These are phyloP conservation scores for Rhinophrynus dorsalis DNA, from an alignment of 2,797 vertebrate species.

Conservation along the genomic window DNA sequence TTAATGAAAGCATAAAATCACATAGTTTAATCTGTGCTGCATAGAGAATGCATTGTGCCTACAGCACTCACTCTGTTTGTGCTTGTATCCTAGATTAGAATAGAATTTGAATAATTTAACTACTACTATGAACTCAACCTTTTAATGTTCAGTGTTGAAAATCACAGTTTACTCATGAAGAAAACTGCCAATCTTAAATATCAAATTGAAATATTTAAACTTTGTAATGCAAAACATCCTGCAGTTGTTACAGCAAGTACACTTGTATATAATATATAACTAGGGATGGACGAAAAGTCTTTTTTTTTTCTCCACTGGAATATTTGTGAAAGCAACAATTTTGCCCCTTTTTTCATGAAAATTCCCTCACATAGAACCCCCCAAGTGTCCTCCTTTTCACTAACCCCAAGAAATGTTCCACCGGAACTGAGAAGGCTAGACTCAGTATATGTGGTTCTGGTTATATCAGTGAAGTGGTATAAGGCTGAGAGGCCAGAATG, in stretches of 20 bases:
- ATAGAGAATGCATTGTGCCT: slow-evolving; percentile 46
- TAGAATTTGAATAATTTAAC: slow-evolving; percentile 51
- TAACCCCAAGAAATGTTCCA: too few relatives aligned
- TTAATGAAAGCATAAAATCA: slow-evolving; percentile 51
- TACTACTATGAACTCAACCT: slow-evolving; percentile 47
- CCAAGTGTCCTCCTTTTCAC: too few relatives aligned
- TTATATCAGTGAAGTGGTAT: too few relatives aligned
- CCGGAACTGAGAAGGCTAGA: too few relatives aligned
- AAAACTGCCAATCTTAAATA: slow-evolving; percentile 17
- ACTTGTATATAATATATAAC: background rate
- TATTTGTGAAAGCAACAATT: too few relatives aligned
- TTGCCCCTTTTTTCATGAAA: too few relatives aligned
- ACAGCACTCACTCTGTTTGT: slow-evolving; percentile 42
- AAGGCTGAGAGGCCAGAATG: too few relatives aligned
- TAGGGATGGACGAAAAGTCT: too few relatives aligned
- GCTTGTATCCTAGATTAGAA: slow-evolving; percentile 41
- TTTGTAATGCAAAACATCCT: slow-evolving; percentile 11
- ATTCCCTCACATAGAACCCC: too few relatives aligned
- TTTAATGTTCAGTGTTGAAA: slow-evolving; percentile 36
- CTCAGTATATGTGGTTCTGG: too few relatives aligned
- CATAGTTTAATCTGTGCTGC: slow-evolving; percentile 48
- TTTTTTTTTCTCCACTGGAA: too few relatives aligned
- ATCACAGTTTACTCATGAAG: slow-evolving; percentile 37
- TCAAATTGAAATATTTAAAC: slow-evolving; percentile 29
- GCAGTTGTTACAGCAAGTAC: background rate